These are phyloP conservation scores for Listronotus oregonensis DNA, from an alignment of 1,140 invertebrate species.

Conservation along the genomic window DNA sequence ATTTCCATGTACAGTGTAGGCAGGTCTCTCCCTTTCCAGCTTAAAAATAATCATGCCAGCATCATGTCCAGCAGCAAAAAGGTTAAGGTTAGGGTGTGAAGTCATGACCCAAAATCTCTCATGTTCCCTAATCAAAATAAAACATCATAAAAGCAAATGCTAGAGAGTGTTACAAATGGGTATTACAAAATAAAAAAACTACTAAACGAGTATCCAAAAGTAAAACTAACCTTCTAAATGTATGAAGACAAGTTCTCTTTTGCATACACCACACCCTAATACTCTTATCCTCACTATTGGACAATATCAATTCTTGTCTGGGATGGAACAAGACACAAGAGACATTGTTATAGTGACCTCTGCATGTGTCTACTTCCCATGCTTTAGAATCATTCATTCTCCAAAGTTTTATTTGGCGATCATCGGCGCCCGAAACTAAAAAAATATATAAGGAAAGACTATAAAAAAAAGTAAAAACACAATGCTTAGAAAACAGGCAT, in stretches of 20 bases:
- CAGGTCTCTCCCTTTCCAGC: constrained; percentile 93
- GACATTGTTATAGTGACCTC: constrained; percentile 99
- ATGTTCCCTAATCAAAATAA: constrained; percentile 73
- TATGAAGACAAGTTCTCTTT: constrained; percentile 95
- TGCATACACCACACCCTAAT: constrained; percentile 99
- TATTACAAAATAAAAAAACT: too few relatives aligned
- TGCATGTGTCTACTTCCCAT: constrained; percentile 98
- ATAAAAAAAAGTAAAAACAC: too few relatives aligned
- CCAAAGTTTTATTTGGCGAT: constrained; percentile 97
- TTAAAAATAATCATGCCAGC: constrained; percentile 77
- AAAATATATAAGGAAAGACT: too few relatives aligned
- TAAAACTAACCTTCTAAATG: constrained; percentile 69
- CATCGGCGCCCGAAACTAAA: constrained; percentile 90
- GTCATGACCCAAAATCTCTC: constrained; percentile 97
- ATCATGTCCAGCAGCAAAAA: constrained; percentile 95
- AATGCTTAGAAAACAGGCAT: too few relatives aligned
- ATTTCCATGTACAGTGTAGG: constrained; percentile 92
- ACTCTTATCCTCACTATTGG: constrained; percentile 97
- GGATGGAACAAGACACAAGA: constrained; percentile 98
- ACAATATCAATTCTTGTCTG: constrained; percentile 93
- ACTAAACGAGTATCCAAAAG: not conserved
- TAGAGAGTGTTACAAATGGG: too few relatives aligned
- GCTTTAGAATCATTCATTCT: constrained; percentile 98
- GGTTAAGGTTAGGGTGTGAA: constrained; percentile 84
- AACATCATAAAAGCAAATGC: too few relatives aligned